A percentile compares a stretch with the other conserved stretches of the same genome.
phyloP scores from a whole-genome alignment of 2,113 vertebrate genomes.

The Patagioenas fasciata region DNA sequence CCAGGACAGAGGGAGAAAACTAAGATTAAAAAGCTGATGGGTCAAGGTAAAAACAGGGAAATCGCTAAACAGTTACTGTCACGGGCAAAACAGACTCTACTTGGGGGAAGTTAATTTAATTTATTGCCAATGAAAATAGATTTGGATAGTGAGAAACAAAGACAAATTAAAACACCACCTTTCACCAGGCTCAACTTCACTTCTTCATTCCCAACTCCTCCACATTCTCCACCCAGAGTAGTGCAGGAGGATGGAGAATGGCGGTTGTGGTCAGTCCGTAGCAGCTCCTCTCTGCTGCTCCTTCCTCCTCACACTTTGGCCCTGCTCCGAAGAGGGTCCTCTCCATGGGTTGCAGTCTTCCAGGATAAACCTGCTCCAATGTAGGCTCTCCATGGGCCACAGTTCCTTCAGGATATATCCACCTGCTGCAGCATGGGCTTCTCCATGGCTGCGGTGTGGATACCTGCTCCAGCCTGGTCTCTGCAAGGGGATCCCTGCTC shows the following conservation, averaged over 20 bases:
- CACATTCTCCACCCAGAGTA: neutral
- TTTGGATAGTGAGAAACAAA: neutral
- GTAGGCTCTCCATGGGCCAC: neutral
- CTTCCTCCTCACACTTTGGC: neutral
- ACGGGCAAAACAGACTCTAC: neutral
- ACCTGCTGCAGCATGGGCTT: neutral
- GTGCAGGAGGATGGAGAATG: neutral
- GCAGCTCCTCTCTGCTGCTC: neutral
- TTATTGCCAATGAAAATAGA: neutral
- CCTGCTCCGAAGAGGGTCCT: neutral
- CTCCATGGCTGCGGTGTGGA: neutral
- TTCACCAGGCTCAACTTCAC: neutral
- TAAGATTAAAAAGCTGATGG: neutral
- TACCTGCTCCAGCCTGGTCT: neutral
- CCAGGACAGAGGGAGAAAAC: neutral
- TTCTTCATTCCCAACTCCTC: neutral
- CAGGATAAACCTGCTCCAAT: neutral
- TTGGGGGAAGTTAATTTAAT: neutral
- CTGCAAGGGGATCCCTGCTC: neutral
- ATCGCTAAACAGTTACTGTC: neutral
- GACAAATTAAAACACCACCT: neutral
- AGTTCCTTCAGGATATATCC: neutral
- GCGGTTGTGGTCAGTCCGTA: neutral
- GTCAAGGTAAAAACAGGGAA: neutral
- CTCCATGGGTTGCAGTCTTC: neutral